Evolutionary conservation across 2,888 invertebrate species (phyloP).

Genomic region (Pseudococcus jackbeardsleyi): DNA sequence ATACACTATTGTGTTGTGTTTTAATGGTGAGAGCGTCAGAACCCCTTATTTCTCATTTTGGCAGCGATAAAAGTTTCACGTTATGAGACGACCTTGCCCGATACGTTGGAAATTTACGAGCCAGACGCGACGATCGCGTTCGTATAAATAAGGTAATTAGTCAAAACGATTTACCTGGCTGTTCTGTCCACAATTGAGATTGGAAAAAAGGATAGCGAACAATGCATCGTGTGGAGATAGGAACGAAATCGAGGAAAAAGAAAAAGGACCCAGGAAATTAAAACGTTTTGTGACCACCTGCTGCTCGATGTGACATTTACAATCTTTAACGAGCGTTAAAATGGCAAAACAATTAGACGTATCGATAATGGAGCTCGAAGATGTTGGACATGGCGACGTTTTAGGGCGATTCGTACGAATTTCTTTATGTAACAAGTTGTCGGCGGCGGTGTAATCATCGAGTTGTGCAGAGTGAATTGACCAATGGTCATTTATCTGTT

Average conservation of each 20-base stretch:
- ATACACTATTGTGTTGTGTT: conserved; percentile 41
- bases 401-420: background rate
- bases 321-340: conserved; percentile 56
- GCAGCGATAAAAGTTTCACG: background rate
- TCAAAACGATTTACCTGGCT: background rate
- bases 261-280: conserved; percentile 28
- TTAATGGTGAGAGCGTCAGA: conserved; percentile 25
- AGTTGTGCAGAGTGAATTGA: conserved; percentile 60
- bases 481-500: conserved; percentile 63
- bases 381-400: conserved; percentile 16
- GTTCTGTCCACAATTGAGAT: background rate
- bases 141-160: conserved; percentile 27
- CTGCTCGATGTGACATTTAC: conserved; percentile 13
- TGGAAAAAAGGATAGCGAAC: background rate
- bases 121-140: background rate
- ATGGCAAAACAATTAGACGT: conserved; percentile 60
- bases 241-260: too few relatives aligned
- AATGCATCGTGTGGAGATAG: background rate
- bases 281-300: conserved; percentile 43
- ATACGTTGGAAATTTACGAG: background rate
- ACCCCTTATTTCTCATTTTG: background rate
- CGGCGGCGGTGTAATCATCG: conserved; percentile 53
- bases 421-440: conserved; percentile 56
- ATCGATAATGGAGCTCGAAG: conserved; percentile 51
- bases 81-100: conserved; percentile 2